Percentiles rank a stretch among this genome's conserved stretches.
These are phyloP conservation scores for Ryuthela nishihirai DNA, from an alignment of 2,888 invertebrate species.

Conservation along the genomic window DNA sequence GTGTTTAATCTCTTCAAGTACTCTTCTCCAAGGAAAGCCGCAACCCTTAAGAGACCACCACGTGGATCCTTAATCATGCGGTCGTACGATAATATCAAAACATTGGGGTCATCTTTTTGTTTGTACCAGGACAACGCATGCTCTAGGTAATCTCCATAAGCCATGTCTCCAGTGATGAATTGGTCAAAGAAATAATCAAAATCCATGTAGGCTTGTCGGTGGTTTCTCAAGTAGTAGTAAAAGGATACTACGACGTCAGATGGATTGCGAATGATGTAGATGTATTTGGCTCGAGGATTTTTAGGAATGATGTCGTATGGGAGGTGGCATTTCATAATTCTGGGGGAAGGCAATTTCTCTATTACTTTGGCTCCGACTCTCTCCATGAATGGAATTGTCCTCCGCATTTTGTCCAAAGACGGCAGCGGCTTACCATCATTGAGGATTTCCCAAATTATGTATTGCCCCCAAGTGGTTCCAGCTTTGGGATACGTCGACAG, in stretches of 20 bases:
- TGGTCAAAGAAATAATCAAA: constrained; percentile 50
- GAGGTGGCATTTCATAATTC: constrained; percentile 45
- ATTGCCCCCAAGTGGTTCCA: constrained; percentile 19
- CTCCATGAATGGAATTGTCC: constrained; percentile 1
- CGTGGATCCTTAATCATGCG: constrained; percentile 47
- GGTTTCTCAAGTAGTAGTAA: constrained; percentile 46
- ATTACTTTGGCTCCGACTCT: background rate
- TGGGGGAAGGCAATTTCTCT: constrained; percentile 1
- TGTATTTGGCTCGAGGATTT: constrained; percentile 29
- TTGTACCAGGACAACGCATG: constrained; percentile 13
- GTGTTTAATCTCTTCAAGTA: background rate
- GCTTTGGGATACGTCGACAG: constrained; percentile 8
- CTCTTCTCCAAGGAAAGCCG: constrained; percentile 29
- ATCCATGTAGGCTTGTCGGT: constrained; percentile 5
- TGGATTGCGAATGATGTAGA: constrained; percentile 53
- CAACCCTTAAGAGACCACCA: constrained; percentile 35
- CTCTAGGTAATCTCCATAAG: constrained; percentile 29
- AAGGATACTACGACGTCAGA: constrained; percentile 52
- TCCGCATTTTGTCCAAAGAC: constrained; percentile 42
- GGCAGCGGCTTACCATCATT: constrained; percentile 40
- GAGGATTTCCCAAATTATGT: constrained; percentile 12
- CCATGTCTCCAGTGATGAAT: constrained; percentile 49
- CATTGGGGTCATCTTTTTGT: constrained; percentile 44
- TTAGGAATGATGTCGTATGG: constrained; percentile 37
- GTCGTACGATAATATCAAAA: constrained; percentile 50